Base-by-base conservation (phyloP, 2,888 invertebrate species). In the Acronicta leporina region DNA sequence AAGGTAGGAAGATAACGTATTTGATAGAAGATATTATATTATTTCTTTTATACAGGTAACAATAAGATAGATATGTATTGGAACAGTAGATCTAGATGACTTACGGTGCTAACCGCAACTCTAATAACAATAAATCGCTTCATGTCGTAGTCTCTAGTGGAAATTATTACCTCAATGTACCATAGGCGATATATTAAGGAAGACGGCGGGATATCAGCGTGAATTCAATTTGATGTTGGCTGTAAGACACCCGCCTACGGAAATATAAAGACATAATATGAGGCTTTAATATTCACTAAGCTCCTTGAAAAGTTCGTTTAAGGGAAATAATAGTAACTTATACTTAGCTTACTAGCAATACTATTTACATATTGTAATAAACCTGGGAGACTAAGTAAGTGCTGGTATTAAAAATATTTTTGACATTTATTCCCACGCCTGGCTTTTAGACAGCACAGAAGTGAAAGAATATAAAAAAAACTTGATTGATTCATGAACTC, bases 211-310 rank as follows among this genome's bases (percentile, higher is more conserved):
- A 55, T 66, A 53, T 62, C 43, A 48, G 27, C 27, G 43, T 42
- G 41, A 62, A 73, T 73, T 69, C 47, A 61, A 61, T 75, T 68
- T 66, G 57, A 60, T 33, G 40, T 42, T 10, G 43, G n/a, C 30
- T 48, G 45, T 35, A 47, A 46, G 51, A 60, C 41, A 59, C 13
- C 9, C 7, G 11, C 30, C 15, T 13, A 47, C 10, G 5, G 33
- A 16, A 11, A 15, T 13, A 4, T 33, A 15, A 15, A n/a, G n/a
- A n/a, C n/a, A n/a, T n/a, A n/a, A 46, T 15, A 15, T 10, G 27
- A 16, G 13, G 2, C 9, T 33, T 33, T 33, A 46, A 11, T 30
- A 46, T 11, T 5, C 8, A 46, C n/a, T 9, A 14, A 27, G 45
- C 8, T 15, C 10, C 4, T 16, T 42, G 15, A 10, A 5, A 16